A percentile compares a stretch with the other conserved stretches of the same genome.
phyloP scores from a whole-genome alignment of 2,113 vertebrate genomes.

The Atlantisia rogersi region DNA sequence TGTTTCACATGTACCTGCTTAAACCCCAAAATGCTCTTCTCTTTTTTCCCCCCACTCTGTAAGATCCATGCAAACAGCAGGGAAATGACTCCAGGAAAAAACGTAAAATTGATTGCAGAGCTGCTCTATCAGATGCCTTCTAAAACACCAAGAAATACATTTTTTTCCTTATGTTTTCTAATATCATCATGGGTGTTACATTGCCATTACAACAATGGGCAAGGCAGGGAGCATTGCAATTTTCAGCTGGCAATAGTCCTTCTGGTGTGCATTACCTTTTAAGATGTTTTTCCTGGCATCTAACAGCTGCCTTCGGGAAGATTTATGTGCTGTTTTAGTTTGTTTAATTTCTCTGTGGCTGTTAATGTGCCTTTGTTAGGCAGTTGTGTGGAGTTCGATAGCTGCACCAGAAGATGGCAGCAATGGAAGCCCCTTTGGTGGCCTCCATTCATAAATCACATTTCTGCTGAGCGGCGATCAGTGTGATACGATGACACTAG shows the following conservation, averaged over 20 bases:
- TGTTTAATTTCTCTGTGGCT: conserved; percentile 22
- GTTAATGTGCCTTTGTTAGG: conserved; percentile 20
- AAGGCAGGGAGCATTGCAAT: background rate
- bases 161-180: background rate
- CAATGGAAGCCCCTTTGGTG: background rate
- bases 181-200: background rate
- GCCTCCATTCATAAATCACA: background rate
- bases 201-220: accelerated
- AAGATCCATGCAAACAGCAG: background rate
- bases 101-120: background rate
- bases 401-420: conserved; percentile 60
- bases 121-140: background rate
- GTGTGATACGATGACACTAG: background rate
- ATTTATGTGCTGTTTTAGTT: background rate
- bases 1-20: background rate
- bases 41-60: background rate
- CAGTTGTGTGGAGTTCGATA: background rate
- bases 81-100: background rate
- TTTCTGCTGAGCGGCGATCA: background rate
- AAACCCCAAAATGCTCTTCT: background rate
- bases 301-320: conserved; percentile 23
- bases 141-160: background rate
- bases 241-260: conserved; percentile 29
- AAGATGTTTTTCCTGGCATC: background rate
- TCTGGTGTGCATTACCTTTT: conserved; percentile 2